phyloP scores from a whole-genome alignment of 2,888 invertebrate species.

The Diarsia dahlii region DNA sequence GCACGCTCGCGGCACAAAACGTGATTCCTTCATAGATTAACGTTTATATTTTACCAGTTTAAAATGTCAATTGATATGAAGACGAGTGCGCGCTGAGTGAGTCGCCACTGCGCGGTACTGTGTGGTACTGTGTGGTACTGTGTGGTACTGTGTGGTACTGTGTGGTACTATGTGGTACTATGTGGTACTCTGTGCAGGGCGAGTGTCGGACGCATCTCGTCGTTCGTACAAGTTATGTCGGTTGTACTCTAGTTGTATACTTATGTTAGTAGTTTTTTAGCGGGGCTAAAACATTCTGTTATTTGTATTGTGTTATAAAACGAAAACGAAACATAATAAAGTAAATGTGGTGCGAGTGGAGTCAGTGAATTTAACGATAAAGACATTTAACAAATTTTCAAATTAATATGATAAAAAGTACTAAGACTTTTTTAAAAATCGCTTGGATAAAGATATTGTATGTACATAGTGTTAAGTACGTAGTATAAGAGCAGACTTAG shows the following conservation, averaged over 20 bases:
- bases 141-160: not conserved
- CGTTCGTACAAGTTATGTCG: conserved; percentile 78
- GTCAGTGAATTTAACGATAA: conserved; percentile 87
- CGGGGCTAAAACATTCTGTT: conserved; percentile 84
- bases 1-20: conserved; percentile 62
- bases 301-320: conserved; percentile 84
- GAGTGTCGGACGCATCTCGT: conserved; percentile 59
- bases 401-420: conserved; percentile 89
- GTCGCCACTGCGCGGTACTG: conserved; percentile 13
- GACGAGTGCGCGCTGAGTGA: conserved; percentile 69
- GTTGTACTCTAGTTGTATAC: conserved; percentile 85
- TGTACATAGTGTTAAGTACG: conserved; percentile 89
- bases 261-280: conserved; percentile 84
- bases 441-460: conserved; percentile 88
- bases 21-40: conserved; percentile 85
- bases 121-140: no score
- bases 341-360: conserved; percentile 87
- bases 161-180: not conserved
- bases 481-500: conserved; percentile 88
- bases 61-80: conserved; percentile 83
- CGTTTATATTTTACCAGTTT: conserved; percentile 84
- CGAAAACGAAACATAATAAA: conserved; percentile 75
- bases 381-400: conserved; percentile 91
- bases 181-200: not conserved
- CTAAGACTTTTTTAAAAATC: conserved; percentile 89